Base-by-base conservation (phyloP, 1,140 invertebrate genomes). In the Paralvinella palmiformis region DNA sequence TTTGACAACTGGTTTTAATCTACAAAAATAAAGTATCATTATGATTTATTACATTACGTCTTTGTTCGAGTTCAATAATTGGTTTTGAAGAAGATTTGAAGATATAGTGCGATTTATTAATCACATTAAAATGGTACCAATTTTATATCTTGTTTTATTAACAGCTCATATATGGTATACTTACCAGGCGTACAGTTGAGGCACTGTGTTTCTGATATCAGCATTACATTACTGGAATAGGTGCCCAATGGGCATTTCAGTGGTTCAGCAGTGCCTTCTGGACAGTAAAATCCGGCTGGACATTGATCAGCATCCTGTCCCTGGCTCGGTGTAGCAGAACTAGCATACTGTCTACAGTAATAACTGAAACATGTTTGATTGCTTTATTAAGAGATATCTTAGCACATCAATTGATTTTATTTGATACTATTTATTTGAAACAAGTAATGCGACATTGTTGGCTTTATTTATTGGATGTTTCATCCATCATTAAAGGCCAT, bases 51-150 rank as follows among this genome's bases (percentile, higher is more conserved):
- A 69, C 27, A 53, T 50, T 35, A 57, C 60, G 2, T 72, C 73
- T 63, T 75, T 77, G 67, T 70, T 77, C 48, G 77, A 78, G 1
- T 74, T 75, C n/a, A n/a, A n/a, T n/a, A n/a, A n/a, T n/a, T n/a
- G n/a, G n/a, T n/a, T n/a, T n/a, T n/a, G n/a, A n/a, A n/a, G n/a
- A n/a, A n/a, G n/a, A n/a, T n/a, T n/a, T n/a, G n/a, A n/a, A n/a
- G n/a, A n/a, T n/a, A n/a, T n/a, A n/a, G n/a, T n/a, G n/a, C n/a
- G n/a, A n/a, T n/a, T n/a, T n/a, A n/a, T n/a, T n/a, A n/a, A n/a
- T n/a, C n/a, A n/a, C n/a, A n/a, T n/a, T n/a, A n/a, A n/a, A n/a
- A n/a, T n/a, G n/a, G n/a, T n/a, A n/a, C n/a, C n/a, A n/a, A n/a
- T n/a, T n/a, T n/a, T n/a, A n/a, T n/a, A n/a, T n/a, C n/a, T n/a